These are phyloP conservation scores for Atractosteus spatula DNA, from an alignment of 2,113 vertebrate genomes.

Conservation along the genomic window DNA sequence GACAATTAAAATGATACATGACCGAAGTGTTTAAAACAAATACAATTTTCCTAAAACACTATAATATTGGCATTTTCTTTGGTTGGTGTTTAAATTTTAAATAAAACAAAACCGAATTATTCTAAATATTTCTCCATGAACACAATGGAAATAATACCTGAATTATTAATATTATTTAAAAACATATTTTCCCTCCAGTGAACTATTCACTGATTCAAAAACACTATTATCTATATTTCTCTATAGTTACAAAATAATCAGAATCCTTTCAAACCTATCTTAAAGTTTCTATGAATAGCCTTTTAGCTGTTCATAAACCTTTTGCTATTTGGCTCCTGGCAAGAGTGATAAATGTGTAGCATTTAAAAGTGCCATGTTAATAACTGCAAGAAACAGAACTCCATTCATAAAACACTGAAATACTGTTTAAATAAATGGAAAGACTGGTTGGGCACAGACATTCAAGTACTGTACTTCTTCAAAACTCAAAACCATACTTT, in stretches of 20 bases:
- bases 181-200: too few species aligned
- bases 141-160: too few species aligned
- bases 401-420: slow-evolving; percentile 50
- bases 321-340: slow-evolving; percentile 71
- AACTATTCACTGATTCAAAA: neutral
- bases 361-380: slow-evolving; percentile 73
- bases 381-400: slow-evolving; percentile 56
- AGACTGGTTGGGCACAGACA: slow-evolving; percentile 1
- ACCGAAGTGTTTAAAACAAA: too few species aligned
- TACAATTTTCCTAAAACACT: too few species aligned
- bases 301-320: slow-evolving; percentile 64
- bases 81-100: too few species aligned
- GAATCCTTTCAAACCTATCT: slow-evolving; percentile 49
- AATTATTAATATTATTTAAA: too few species aligned
- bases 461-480: slow-evolving; percentile 38
- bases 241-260: slow-evolving; percentile 1
- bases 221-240: neutral
- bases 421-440: slow-evolving; percentile 32
- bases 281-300: slow-evolving; percentile 51
- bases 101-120: too few species aligned
- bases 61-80: too few species aligned
- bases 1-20: too few species aligned
- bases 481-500: slow-evolving; percentile 13
- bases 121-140: too few species aligned
- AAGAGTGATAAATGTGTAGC: slow-evolving; percentile 72